Evolutionary conservation across 1,140 invertebrate species (phyloP).

Genomic region (Ceratina australensis): DNA sequence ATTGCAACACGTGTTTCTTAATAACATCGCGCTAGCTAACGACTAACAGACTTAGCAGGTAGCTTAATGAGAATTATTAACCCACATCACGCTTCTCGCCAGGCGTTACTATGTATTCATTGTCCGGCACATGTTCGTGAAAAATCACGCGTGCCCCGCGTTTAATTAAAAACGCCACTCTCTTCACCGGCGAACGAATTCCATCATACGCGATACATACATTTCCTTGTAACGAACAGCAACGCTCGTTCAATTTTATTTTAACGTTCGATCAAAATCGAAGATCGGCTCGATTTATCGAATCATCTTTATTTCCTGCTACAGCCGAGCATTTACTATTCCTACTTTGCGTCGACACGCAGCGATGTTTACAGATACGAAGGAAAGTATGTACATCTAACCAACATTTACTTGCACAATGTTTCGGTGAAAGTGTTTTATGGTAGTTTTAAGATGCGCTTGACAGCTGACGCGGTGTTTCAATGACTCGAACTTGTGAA

Average conservation of each 20-base stretch:
- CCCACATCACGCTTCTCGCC: constrained; percentile 1
- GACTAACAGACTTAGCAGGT: background rate
- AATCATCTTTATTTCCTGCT: constrained; percentile 1
- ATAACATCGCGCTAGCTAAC: constrained; percentile 1
- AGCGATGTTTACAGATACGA: constrained; percentile 3
- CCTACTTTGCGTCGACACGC: constrained; percentile 8
- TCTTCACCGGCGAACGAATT: constrained; percentile 1
- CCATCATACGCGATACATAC: background rate
- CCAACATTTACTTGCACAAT: constrained; percentile 24
- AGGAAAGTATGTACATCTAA: constrained; percentile 51
- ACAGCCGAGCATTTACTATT: constrained; percentile 6
- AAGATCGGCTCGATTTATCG: background rate
- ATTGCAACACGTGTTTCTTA: constrained; percentile 10
- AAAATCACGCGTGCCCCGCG: constrained; percentile 22
- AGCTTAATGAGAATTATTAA: background rate
- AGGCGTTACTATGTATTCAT: background rate
- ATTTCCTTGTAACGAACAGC: background rate
- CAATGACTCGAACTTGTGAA: no score
- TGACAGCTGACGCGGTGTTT: no score
- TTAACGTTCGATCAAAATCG: background rate
- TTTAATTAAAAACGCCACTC: background rate
- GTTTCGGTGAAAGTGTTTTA: constrained; percentile 56
- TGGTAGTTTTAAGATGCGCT: constrained; percentile 9
- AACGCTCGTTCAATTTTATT: background rate
- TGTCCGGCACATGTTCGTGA: background rate